phyloP scores from a whole-genome alignment of 2,888 invertebrate species.

The Ormyrus nitidulus region DNA sequence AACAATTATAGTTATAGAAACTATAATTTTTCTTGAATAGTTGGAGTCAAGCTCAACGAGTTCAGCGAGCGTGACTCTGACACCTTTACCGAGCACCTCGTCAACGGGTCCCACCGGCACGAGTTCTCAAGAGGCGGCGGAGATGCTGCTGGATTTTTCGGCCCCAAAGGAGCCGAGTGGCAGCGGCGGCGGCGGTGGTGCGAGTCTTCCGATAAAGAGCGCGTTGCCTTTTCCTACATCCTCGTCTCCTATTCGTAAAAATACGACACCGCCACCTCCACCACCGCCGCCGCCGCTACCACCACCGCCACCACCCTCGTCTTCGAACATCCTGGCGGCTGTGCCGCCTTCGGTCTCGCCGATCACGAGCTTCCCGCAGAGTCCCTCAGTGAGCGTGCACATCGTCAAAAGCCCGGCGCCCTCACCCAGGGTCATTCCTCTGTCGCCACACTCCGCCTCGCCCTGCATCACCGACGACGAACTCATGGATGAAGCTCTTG shows the following conservation, averaged over 20 bases:
- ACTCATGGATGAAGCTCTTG: slow-evolving; percentile 91
- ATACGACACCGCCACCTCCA: slow-evolving; percentile 74
- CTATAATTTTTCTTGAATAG: slow-evolving; percentile 5
- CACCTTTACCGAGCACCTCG: slow-evolving; percentile 41
- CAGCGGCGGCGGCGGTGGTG: slow-evolving; percentile 16
- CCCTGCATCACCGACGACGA: slow-evolving; percentile 93
- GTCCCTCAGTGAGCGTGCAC: slow-evolving; percentile 85
- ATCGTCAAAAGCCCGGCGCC: slow-evolving; percentile 87
- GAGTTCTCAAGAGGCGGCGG: slow-evolving; percentile 78
- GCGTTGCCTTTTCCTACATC: slow-evolving; percentile 62
- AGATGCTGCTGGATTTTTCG: slow-evolving; percentile 83
- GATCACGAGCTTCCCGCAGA: slow-evolving; percentile 75
- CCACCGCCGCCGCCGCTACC: slow-evolving; percentile 61
- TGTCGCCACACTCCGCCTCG: slow-evolving; percentile 83
- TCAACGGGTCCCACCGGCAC: slow-evolving; percentile 35
- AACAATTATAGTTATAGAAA: neutral
- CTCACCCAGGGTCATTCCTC: slow-evolving; percentile 81
- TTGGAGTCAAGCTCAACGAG: slow-evolving; percentile 32
- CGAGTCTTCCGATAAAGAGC: slow-evolving; percentile 33
- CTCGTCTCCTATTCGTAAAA: slow-evolving; percentile 71
- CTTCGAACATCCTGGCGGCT: slow-evolving; percentile 23
- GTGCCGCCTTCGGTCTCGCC: slow-evolving; percentile 56
- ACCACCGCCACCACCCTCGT: slow-evolving; percentile 38
- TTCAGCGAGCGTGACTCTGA: slow-evolving; percentile 39
- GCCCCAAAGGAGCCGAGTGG: slow-evolving; percentile 77